Evolutionary conservation across 2,888 invertebrate genomes (phyloP), one percentile per base, ranked within the genome.

Genomic region (Andrena bucephala): DNA sequence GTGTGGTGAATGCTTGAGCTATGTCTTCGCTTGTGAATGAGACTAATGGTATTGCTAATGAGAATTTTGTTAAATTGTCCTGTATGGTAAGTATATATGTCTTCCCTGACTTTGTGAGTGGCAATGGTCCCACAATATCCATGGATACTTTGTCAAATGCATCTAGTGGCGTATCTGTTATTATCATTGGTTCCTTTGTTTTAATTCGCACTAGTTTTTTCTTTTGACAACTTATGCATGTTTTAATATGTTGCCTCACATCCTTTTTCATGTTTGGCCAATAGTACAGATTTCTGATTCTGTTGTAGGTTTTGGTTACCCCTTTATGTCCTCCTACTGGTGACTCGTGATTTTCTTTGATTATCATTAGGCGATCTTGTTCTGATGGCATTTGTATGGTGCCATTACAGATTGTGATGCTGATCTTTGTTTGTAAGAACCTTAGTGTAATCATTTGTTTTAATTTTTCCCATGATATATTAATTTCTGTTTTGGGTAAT

Each of bases 61-160:
- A 42, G 0, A 13, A 42, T 42, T 42, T 42, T 13, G 13, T 42
- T 42, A 13, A 1, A 1, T 42, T 42, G 4, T 42, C 42, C 13
- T 42, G 42, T 42, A 42, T 42, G 13, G 63, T 63, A 3, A 63
- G 36, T n/a, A 63, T 33, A 6, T 63, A 24, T 1, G 20, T 3
- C 4, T 42, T n/a, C 8, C 63, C 63, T 20, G 7, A 8, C 20
- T 13, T n/a, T 3, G 63, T 63, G 13, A 2, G 10, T 8, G 63
- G 63, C 20, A 63, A 4, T 36, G 33, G 20, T 20, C 63, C 33
- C 20, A 63, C 31, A 16, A 63, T 63, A 13, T 63, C 63, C 31
- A 36, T 31, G 8, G 20, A 33, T 63, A 63, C 16, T 7, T 63
- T 63, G 20, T 63, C 63, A 4, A 63, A 63, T 1, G 7, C 36